phyloP scores from a whole-genome alignment of 2,888 invertebrate species.

The Tetrapedia diversipes region DNA sequence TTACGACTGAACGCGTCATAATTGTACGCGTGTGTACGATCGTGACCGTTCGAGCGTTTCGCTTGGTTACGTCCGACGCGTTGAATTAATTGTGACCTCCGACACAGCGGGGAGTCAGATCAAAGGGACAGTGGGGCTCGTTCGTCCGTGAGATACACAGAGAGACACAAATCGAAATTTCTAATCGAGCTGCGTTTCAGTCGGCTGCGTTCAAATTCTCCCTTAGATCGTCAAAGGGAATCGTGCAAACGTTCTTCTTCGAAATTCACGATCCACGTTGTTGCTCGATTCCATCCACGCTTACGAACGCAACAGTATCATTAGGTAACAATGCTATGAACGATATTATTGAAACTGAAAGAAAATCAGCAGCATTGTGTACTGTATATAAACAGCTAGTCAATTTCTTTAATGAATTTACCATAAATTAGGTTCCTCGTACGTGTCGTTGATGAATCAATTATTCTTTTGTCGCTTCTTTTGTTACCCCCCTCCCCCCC shows the following conservation, averaged over 20 bases:
- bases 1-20: slow-evolving; percentile 7
- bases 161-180: background rate
- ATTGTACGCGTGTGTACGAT: no score
- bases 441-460: background rate
- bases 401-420: background rate
- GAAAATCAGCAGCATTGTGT: background rate
- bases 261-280: background rate
- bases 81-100: slow-evolving; percentile 35
- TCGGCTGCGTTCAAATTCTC: background rate
- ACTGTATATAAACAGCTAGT: background rate
- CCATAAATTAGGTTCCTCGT: background rate
- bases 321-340: no score
- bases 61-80: slow-evolving; percentile 11
- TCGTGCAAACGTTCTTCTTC: no score
- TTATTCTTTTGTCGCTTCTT: background rate
- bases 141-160: slow-evolving; percentile 18
- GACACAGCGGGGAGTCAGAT: slow-evolving; percentile 14
- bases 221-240: background rate
- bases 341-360: background rate
- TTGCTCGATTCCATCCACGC: background rate
- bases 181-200: background rate
- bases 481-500: no score
- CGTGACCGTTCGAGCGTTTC: slow-evolving; percentile 13
- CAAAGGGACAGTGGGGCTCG: slow-evolving; percentile 19
- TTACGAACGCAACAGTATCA: background rate